phyloP scores from a whole-genome alignment of 2,888 invertebrate genomes.

The Andrena marginata region DNA sequence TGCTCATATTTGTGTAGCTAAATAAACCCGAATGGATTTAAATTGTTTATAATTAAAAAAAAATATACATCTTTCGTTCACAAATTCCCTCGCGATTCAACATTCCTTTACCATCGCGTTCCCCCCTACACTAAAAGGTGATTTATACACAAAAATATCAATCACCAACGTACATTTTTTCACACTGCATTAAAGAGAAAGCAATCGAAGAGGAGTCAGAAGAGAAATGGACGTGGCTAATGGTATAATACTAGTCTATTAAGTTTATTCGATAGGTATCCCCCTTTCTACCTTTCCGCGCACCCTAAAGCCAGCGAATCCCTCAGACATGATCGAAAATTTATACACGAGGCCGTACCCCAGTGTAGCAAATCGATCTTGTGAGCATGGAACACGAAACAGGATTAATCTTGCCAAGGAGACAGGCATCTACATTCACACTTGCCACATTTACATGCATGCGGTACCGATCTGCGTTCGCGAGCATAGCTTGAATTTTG shows the following conservation, averaged over 20 bases:
- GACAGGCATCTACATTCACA: conserved; percentile 5
- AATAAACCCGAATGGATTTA: too few species aligned
- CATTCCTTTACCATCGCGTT: too few species aligned
- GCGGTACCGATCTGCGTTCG: conserved; percentile 6
- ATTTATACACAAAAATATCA: too few species aligned
- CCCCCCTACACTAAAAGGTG: too few species aligned
- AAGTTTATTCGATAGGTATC: conserved; percentile 71
- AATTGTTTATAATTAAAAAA: too few species aligned
- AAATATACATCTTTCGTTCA: too few species aligned
- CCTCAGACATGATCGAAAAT: conserved; percentile 65
- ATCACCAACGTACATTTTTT: too few species aligned
- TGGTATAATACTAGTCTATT: conserved; percentile 61
- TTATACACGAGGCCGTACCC: conserved; percentile 59
- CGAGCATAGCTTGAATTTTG: conserved; percentile 11
- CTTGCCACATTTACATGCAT: conserved; percentile 1
- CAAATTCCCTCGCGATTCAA: too few species aligned
- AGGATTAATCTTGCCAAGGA: conserved; percentile 47
- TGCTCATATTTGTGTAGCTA: too few species aligned
- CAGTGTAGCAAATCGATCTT: conserved; percentile 46
- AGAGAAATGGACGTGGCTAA: conserved; percentile 62
- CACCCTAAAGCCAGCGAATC: conserved; percentile 27
- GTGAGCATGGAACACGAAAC: conserved; percentile 24
- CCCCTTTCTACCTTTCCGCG: conserved; percentile 37
- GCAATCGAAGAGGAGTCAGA: not conserved
- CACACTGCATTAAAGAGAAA: not conserved